Base-by-base conservation (phyloP, 2,113 vertebrate genomes). In the Zeus faber region DNA sequence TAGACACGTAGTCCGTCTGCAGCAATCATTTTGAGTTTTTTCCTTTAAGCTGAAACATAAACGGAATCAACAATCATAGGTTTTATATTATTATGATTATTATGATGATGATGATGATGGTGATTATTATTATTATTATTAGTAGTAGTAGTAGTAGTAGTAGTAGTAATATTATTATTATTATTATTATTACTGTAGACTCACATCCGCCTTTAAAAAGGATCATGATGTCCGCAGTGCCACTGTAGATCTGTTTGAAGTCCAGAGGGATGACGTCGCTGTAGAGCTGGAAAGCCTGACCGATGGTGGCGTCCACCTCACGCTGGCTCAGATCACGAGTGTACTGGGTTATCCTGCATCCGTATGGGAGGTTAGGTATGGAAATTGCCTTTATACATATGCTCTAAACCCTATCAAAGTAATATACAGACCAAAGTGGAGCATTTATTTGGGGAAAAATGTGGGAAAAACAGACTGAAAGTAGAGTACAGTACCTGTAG, bases 181-280 rank as follows among this genome's bases (percentile, higher is more conserved):
- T n/a, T n/a, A n/a, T n/a, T n/a, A n/a, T n/a, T n/a, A n/a, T n/a
- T n/a, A n/a, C n/a, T n/a, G n/a, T n/a, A n/a, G 23, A 77, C 83
- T 72, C 29, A 88, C 88, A 65, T 77, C 79, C 24, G 0, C 65
- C 69, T 62, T 85, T 63, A 49, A 89, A 91, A 49, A 87, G 72
- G 50, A 91, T 89, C 82, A 85, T 82, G 59, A 89, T 89, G 62
- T 89, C 86, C 0, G 89, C 85, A 4, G 48, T 76, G 20, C 79
- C 81, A 0, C 54, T 66, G 75, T 44, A 4, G 60, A 87, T 48
- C 59, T 87, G 84, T 50, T 83, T 79, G 56, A 89, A 89, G 55
- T 84, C 60, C 16, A 89, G 72, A 0, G 86, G 87, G 51, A 83
- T 88, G 27, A 89, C 64, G 16, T 89, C 80, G 8, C 89, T 89